These are phyloP conservation scores for Amphibalanus amphitrite DNA, from an alignment of 1,140 invertebrate species.

Conservation along the genomic window DNA sequence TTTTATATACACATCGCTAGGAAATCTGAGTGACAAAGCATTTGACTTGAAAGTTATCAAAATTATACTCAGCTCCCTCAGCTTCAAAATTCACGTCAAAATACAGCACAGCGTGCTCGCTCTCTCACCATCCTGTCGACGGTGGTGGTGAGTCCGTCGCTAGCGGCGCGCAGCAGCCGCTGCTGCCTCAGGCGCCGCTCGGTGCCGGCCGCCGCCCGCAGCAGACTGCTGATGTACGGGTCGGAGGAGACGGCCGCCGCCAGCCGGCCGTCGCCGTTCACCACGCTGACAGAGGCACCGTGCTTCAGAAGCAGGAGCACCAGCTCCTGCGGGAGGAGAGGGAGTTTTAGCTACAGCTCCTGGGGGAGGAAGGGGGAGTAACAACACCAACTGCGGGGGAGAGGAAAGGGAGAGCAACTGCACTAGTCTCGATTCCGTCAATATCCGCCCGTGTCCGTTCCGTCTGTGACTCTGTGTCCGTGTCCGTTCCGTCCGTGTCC, in stretches of 20 bases:
- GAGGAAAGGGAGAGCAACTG: constrained; percentile 8
- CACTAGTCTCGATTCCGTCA: neutral
- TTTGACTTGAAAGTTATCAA: too few relatives aligned
- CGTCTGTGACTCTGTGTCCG: neutral
- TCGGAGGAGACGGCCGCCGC: constrained; percentile 37
- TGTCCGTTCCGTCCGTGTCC: too few relatives aligned
- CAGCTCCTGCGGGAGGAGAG: constrained; percentile 30
- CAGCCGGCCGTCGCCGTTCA: constrained; percentile 41
- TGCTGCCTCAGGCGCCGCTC: constrained; percentile 25
- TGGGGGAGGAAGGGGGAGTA: too few relatives aligned
- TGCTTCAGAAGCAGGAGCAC: constrained; percentile 28
- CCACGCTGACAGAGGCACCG: constrained; percentile 30
- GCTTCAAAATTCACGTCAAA: too few relatives aligned
- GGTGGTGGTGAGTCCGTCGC: neutral
- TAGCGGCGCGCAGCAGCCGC: neutral
- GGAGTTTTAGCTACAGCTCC: too few relatives aligned
- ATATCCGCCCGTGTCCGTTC: neutral
- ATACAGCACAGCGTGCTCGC: too few relatives aligned
- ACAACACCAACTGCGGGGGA: constrained; percentile 12
- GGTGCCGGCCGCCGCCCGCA: constrained; percentile 40
- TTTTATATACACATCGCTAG: neutral
- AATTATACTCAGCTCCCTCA: too few relatives aligned
- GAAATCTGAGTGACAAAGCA: neutral
- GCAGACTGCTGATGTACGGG: constrained; percentile 34
- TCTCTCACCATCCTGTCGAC: neutral